Base-by-base conservation (phyloP, 2,113 vertebrate genomes). In the Charadrius vociferus region DNA sequence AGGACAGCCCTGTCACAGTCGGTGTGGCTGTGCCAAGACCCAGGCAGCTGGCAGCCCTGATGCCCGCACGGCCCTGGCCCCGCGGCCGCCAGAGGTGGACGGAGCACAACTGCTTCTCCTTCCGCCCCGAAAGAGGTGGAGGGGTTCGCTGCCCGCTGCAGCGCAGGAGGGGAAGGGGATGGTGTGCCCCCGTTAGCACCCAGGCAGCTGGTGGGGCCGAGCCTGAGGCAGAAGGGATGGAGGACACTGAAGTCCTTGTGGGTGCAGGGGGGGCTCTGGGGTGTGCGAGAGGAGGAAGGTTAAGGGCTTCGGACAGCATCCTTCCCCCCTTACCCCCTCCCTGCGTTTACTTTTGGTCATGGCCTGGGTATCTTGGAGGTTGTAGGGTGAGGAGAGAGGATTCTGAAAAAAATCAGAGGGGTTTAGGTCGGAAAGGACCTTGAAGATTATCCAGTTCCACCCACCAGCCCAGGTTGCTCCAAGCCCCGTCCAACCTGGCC, bases 271-370 rank as follows among this genome's bases (percentile, higher is more conserved):
- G 13, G 8, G 12, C 18, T 50, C 15, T 41, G n/a, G n/a, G 47
- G 7, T 7, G 6, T 3, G 2, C 1, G 43, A 52, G 24, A 8
- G 18, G 41, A 29, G 43, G 21, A 24, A 50, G 83, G 27, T n/a
- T 5, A 30, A 66, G 36, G 14, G n/a, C 34, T 71, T 22, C 27
- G 41, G 13, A 29, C 4, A 14, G 26, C 4, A 22, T 21, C 3
- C 6, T 27, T 39, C 39, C 39, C 39, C 39, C 8, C 39, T 39
- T 39, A 11, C 41, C 41, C 41, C 12, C 12, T 13, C 41, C 39
- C 16, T 56, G 15, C 1, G 10, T n/a, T 78, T n/a, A 2, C 5
- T 56, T 68, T 53, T 68, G 34, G 3, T 43, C 4, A 0, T 20
- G 23, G 13, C 21, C 62, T 55, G 53, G 39, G 39, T 29, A 24